Conservation (phyloP, 2,797 vertebrate species). For the Ctenopoma multispine region DNA sequence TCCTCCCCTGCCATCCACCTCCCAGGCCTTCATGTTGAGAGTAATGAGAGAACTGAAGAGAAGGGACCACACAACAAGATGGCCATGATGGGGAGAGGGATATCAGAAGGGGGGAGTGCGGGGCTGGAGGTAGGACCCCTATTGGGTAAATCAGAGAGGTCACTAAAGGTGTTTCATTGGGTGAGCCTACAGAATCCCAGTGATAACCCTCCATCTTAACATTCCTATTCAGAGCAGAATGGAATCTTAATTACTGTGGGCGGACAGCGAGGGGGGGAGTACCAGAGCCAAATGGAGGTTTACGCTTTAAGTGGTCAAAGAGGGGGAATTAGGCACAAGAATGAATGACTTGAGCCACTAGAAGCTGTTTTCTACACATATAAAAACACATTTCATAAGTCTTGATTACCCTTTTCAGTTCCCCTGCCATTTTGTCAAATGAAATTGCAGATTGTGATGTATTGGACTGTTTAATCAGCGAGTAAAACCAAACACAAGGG, state of each 20-base stretch:
- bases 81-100: constrained; percentile 66
- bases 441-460: constrained; percentile 21
- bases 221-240: constrained; percentile 77
- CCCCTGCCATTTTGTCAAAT: neutral
- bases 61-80: constrained; percentile 84
- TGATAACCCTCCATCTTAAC: constrained; percentile 83
- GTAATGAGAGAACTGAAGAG: constrained; percentile 83
- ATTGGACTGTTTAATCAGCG: neutral
- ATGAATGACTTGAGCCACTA: constrained; percentile 60
- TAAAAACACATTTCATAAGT: neutral
- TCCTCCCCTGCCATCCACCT: constrained; percentile 75
- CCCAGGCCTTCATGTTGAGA: constrained; percentile 70
- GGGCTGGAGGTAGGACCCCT: constrained; percentile 43
- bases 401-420: neutral
- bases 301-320: constrained; percentile 69
- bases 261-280: constrained; percentile 52
- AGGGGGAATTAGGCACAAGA: constrained; percentile 68
- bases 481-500: constrained; percentile 25
- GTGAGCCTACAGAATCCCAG: constrained; percentile 70
- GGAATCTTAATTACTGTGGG: constrained; percentile 83
- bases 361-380: constrained; percentile 53
- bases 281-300: constrained; percentile 63
- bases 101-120: constrained; percentile 38
- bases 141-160: constrained; percentile 80
- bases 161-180: constrained; percentile 82